A percentile compares a stretch with the other conserved stretches of the same genome.
These are phyloP conservation scores for Podarcis muralis DNA, from an alignment of 2,113 vertebrate species.

Conservation along the genomic window DNA sequence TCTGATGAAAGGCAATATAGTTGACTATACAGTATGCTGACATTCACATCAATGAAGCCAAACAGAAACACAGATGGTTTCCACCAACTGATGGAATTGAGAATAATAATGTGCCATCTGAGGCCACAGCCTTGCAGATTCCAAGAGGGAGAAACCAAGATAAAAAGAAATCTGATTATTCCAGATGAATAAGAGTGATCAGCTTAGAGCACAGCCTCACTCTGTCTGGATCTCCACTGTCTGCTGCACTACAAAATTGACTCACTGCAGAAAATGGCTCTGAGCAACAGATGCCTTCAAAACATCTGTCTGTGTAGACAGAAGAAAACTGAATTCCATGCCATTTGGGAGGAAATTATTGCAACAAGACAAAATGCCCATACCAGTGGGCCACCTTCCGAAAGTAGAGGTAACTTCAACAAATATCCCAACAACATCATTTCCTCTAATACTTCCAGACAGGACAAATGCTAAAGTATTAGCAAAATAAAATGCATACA, in stretches of 20 bases:
- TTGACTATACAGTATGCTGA: slow-evolving; percentile 40
- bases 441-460: not conserved
- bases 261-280: slow-evolving; percentile 1
- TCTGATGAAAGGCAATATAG: not conserved
- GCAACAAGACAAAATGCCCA: not conserved
- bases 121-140: slow-evolving; percentile 65
- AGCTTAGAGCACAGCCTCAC: slow-evolving; percentile 42
- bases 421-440: not conserved
- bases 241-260: slow-evolving; percentile 19
- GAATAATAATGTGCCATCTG: slow-evolving; percentile 65
- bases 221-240: slow-evolving; percentile 26
- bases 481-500: not conserved
- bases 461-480: not conserved
- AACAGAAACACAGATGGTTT: slow-evolving; percentile 70
- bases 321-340: not conserved
- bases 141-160: slow-evolving; percentile 48
- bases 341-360: not conserved
- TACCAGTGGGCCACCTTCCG: not conserved
- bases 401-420: not conserved
- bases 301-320: not conserved
- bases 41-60: slow-evolving; percentile 60
- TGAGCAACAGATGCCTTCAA: slow-evolving; percentile 19
- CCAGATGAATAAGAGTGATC: slow-evolving; percentile 51
- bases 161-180: slow-evolving; percentile 70
- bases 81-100: slow-evolving; percentile 59